Percentiles rank a stretch among this genome's conserved stretches.
Evolutionary conservation across 2,113 vertebrate species (phyloP).

Genomic region (Anguilla rostrata): DNA sequence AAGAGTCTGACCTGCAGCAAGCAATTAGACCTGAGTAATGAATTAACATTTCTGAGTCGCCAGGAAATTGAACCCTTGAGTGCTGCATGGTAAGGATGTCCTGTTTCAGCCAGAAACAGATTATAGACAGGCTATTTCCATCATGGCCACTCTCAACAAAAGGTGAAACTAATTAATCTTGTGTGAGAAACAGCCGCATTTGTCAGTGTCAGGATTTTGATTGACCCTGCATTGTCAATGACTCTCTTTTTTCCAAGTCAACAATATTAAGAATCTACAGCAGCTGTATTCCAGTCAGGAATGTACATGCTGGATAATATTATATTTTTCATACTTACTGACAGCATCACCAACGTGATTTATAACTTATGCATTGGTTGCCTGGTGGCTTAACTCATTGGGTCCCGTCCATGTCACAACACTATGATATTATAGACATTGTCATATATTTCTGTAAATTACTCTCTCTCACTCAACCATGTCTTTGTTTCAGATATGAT

Average conservation of each 20-base stretch:
- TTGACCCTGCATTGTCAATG: constrained; percentile 11
- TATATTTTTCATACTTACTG: neutral
- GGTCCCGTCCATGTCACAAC: no score
- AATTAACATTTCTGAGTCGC: constrained; percentile 71
- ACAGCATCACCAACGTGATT: no score
- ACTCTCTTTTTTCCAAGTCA: neutral
- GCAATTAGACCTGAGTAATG: constrained; percentile 65
- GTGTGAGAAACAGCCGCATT: constrained; percentile 42
- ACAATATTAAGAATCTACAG: neutral
- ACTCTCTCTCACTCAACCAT: no score
- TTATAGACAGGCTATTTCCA: constrained; percentile 68
- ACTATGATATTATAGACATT: no score
- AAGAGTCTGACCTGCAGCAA: constrained; percentile 47
- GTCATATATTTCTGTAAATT: no score
- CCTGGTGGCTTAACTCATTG: no score
- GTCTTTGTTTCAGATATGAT: no score
- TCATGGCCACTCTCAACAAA: constrained; percentile 59
- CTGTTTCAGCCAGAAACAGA: constrained; percentile 52
- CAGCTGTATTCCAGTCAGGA: neutral
- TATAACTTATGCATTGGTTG: no score
- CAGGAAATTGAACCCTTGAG: constrained; percentile 60
- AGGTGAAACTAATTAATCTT: constrained; percentile 68
- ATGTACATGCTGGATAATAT: neutral
- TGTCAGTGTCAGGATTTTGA: neutral
- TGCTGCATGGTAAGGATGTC: constrained; percentile 50